These are phyloP conservation scores for Chiroxiphia lanceolata DNA, from an alignment of 2,797 vertebrate species.

Conservation along the genomic window DNA sequence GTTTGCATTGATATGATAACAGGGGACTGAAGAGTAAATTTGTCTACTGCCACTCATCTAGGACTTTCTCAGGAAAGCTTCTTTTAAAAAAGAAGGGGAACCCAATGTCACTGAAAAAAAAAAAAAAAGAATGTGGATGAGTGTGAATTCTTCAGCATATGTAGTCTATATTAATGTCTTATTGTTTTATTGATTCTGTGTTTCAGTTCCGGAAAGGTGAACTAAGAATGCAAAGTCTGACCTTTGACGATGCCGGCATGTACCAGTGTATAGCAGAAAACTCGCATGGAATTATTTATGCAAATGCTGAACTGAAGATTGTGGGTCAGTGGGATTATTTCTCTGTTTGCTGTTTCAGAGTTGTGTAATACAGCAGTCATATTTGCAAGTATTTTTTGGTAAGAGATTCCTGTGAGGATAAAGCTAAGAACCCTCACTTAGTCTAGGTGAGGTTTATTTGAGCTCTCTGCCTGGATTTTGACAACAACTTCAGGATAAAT, in stretches of 20 bases:
- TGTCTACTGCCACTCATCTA: not conserved
- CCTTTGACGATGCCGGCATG: constrained; percentile 89
- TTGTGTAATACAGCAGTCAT: not conserved
- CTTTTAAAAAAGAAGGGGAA: not conserved
- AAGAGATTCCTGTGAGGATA: not conserved
- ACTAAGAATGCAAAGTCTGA: constrained; percentile 82
- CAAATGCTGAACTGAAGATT: constrained; percentile 92
- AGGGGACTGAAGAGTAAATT: not conserved
- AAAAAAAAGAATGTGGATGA: not conserved
- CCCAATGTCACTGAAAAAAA: not conserved
- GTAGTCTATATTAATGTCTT: not conserved
- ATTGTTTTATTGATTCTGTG: constrained; percentile 38
- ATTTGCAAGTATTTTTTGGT: not conserved
- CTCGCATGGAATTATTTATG: constrained; percentile 85
- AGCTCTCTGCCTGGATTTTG: not conserved
- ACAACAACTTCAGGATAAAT: not conserved
- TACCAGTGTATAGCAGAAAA: constrained; percentile 97
- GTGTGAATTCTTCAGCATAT: not conserved
- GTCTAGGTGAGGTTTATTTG: not conserved
- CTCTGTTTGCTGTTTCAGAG: not conserved
- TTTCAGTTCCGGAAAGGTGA: constrained; percentile 84
- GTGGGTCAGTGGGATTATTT: constrained; percentile 83
- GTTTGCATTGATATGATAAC: not conserved
- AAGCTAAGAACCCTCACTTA: not conserved
- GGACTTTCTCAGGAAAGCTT: not conserved